A percentile compares a stretch with the other conserved stretches of the same genome.
phyloP scores from a whole-genome alignment of 2,888 invertebrate genomes.

The Poecilus cupreus region DNA sequence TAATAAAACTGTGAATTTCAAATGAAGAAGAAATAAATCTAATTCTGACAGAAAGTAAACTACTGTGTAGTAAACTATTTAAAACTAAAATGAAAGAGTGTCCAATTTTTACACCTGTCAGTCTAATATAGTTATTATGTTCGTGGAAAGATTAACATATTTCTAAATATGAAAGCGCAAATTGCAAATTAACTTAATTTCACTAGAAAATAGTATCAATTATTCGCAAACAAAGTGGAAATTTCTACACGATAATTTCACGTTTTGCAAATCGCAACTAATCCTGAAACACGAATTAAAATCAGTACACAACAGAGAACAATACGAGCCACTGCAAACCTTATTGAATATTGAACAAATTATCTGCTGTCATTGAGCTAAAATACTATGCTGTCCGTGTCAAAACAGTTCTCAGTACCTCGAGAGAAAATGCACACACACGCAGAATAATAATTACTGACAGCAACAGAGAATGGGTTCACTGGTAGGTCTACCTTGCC shows the following conservation, averaged over 20 bases:
- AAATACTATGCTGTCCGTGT: constrained; percentile 13
- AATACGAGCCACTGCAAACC: not conserved
- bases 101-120: not conserved
- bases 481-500: not conserved
- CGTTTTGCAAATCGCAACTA: not conserved
- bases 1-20: not conserved
- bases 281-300: not conserved
- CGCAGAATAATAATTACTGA: constrained; percentile 30
- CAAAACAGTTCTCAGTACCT: not conserved
- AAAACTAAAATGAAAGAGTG: not conserved
- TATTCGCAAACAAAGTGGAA: constrained; percentile 31
- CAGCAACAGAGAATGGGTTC: not conserved
- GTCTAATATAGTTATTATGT: constrained; percentile 19
- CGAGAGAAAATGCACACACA: constrained; percentile 13
- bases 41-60: not conserved
- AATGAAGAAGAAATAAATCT: not conserved
- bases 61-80: not conserved
- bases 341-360: constrained; percentile 45
- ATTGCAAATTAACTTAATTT: constrained; percentile 33
- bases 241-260: constrained; percentile 29
- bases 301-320: not conserved
- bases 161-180: constrained; percentile 43
- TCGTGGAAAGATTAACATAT: constrained; percentile 28
- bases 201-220: constrained; percentile 41
- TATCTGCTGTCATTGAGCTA: constrained; percentile 27